A percentile compares a stretch with the other conserved stretches of the same genome.
These are phyloP conservation scores for Hippocampus barbouri DNA, from an alignment of 2,113 vertebrate genomes.

Conservation along the genomic window DNA sequence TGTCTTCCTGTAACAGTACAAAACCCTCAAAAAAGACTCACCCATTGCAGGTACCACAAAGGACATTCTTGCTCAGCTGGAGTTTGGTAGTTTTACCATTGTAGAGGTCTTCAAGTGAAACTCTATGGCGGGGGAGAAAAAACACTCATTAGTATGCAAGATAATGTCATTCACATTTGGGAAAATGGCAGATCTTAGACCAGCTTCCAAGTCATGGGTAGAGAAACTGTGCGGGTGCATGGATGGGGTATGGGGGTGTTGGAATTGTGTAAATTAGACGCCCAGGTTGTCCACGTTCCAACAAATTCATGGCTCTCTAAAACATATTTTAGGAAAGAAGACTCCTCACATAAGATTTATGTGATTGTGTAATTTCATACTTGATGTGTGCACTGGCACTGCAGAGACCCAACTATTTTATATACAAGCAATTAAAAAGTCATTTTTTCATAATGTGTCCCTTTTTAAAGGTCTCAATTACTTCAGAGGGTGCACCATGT, in stretches of 20 bases:
- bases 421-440: too few species aligned
- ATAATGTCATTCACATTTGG: background rate
- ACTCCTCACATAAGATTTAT: background rate
- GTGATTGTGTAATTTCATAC: too few species aligned
- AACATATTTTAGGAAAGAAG: background rate
- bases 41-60: conserved; percentile 93
- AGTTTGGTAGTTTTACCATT: conserved; percentile 99
- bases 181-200: background rate
- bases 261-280: background rate
- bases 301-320: too few species aligned
- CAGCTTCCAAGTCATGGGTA: background rate
- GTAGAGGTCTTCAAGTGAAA: conserved; percentile 97
- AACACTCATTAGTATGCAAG: background rate
- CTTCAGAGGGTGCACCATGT: conserved; percentile 98
- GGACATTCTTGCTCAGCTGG: conserved; percentile 98
- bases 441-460: background rate
- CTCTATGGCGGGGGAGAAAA: conserved; percentile 71
- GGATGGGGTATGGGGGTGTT: background rate
- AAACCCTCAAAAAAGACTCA: conserved; percentile 68
- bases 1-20: background rate
- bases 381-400: too few species aligned
- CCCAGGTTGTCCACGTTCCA: too few species aligned
- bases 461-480: conserved; percentile 59
- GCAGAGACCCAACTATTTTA: background rate
- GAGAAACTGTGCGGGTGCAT: background rate